phyloP scores from a whole-genome alignment of 2,797 vertebrate genomes.

The Numenius phaeopus region DNA sequence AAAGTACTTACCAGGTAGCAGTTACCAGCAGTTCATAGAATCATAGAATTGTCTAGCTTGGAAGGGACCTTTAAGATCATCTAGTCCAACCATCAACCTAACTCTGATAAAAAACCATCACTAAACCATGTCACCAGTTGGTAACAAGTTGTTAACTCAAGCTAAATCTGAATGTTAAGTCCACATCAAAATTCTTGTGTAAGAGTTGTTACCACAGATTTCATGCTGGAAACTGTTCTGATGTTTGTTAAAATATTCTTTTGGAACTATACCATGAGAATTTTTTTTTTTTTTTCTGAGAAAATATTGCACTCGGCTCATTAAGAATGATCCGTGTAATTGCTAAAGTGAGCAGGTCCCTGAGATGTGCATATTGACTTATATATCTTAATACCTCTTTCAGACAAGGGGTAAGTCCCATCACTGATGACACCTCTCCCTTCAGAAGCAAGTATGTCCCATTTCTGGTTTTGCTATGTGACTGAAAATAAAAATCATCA shows the following conservation, averaged over 20 bases:
- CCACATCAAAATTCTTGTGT: background rate
- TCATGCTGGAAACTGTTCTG: background rate
- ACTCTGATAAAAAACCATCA: too few relatives aligned
- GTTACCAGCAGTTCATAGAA: background rate
- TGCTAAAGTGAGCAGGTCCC: rapidly evolving
- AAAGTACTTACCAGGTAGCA: background rate
- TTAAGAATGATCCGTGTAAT: background rate
- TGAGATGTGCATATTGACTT: background rate
- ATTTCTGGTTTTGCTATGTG: background rate
- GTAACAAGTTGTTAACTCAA: background rate
- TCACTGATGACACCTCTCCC: background rate
- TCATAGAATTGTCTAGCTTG: too few relatives aligned
- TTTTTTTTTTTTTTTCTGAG: background rate
- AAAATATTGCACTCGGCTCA: background rate
- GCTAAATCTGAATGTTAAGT: background rate
- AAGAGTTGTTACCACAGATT: background rate
- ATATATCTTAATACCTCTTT: background rate
- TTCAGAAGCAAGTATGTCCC: background rate
- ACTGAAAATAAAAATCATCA: background rate
- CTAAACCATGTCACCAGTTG: too few relatives aligned
- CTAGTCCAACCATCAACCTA: too few relatives aligned
- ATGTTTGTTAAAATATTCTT: background rate
- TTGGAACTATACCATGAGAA: background rate
- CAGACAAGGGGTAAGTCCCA: background rate
- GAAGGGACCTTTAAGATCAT: too few relatives aligned